Evolutionary conservation across 2,113 vertebrate species (phyloP).

Genomic region (Apodemus speciosus): DNA sequence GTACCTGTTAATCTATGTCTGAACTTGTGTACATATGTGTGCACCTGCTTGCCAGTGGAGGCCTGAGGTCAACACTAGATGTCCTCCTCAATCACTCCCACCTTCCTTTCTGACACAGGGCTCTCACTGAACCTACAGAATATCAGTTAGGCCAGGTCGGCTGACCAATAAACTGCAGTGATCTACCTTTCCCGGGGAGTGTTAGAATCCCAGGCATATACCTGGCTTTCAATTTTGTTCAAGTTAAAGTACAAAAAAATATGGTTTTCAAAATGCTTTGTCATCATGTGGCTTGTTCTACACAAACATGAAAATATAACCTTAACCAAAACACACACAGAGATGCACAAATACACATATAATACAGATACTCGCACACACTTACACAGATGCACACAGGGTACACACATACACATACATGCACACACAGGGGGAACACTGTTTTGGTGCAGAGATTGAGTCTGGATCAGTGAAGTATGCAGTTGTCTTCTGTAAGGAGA

Average conservation of each 20-base stretch:
- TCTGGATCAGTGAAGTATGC: background rate
- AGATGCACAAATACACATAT: background rate
- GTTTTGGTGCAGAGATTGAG: background rate
- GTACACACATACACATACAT: background rate
- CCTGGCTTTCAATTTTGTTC: background rate
- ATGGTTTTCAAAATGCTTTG: background rate
- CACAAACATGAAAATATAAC: background rate
- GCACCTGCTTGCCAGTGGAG: background rate
- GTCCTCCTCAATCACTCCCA: background rate
- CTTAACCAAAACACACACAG: background rate
- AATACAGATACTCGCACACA: no score
- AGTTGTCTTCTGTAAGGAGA: background rate
- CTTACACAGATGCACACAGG: background rate
- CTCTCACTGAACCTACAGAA: background rate
- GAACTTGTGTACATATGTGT: no score
- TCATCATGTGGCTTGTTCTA: background rate
- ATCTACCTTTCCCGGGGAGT: background rate
- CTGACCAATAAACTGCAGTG: background rate
- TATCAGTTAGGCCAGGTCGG: no score
- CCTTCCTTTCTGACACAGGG: background rate
- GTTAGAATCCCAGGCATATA: background rate
- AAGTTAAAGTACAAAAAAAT: constrained; percentile 37
- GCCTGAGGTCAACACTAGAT: background rate
- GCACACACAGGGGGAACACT: background rate
- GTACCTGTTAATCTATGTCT: background rate